These are phyloP conservation scores for Onychomys arenicola DNA, from an alignment of 2,797 vertebrate genomes.

Conservation along the genomic window DNA sequence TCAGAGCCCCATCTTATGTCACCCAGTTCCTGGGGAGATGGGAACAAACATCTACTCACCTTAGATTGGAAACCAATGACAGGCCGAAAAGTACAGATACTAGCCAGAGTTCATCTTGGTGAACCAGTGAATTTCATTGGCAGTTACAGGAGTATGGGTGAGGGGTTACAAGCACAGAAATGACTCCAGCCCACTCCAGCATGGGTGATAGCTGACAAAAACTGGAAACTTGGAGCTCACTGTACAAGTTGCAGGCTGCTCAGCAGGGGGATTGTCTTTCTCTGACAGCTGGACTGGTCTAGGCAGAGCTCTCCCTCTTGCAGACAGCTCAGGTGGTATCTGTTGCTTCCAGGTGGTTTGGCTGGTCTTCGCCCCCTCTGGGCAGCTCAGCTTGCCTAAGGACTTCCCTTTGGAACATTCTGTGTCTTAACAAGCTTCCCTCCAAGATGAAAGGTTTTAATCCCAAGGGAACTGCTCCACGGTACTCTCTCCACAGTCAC, in stretches of 20 bases:
- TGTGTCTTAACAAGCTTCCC: not conserved
- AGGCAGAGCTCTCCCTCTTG: not conserved
- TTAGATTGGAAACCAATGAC: not conserved
- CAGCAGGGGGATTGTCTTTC: not conserved
- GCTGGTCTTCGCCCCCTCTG: not conserved
- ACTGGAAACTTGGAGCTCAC: not conserved
- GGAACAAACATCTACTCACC: not conserved
- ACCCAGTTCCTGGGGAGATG: not conserved
- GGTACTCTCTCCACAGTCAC: no score
- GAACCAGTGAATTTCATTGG: not conserved
- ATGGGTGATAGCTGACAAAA: not conserved
- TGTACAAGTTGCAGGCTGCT: not conserved
- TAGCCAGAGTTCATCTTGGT: not conserved
- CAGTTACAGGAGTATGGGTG: not conserved
- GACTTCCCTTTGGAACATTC: no score
- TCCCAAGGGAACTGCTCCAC: not conserved
- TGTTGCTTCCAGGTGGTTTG: not conserved
- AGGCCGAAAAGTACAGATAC: not conserved
- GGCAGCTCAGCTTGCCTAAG: not conserved
- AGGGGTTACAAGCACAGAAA: not conserved
- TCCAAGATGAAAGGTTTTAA: not conserved
- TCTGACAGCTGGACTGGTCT: not conserved
- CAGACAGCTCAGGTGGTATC: not conserved
- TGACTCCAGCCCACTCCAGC: not conserved
- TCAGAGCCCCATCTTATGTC: not conserved